Base-by-base conservation (phyloP, 2,888 invertebrate genomes). In the Trissoscelio sp. region DNA sequence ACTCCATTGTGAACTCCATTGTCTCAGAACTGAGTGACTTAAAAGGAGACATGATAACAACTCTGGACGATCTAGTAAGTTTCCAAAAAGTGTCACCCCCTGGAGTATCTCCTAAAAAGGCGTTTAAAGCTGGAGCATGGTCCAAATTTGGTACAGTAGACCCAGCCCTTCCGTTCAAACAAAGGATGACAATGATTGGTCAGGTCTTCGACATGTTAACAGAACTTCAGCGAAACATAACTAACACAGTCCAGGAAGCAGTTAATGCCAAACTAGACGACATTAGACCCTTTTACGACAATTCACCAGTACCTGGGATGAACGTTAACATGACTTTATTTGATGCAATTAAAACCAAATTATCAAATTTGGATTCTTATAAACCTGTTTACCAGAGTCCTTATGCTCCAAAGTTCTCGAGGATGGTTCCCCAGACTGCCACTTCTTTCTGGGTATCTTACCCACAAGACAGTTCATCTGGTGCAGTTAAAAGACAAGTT, bases 151-250 rank as follows among this genome's bases (percentile, higher is more conserved):
- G 88, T n/a, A 58, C 87, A 2, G 58, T 81, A 0, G 89, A 90
- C 66, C 85, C 87, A 7, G 81, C 85, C 2, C 53, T 88, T 18
- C 89, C 90, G 0, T 91, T 89, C 62, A 87, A 90, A 46, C 89
- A 91, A 57, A 86, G 88, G 80, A 89, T 91, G 85, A 31, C 81
- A 7, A 79, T 86, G 2, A 86, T 91, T 2, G 87, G 88, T 67
- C 88, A 90, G 80, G 88, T 90, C 3, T 91, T 91, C 48, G 91
- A 91, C 28, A 89, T 88, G 88, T 79, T 91, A n/a, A 89, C 88
- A 1, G 85, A 84, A 1, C 84, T 91, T 7, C 88, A 91, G 51
- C 88, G 85, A 28, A 91, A 90, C 60, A 86, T 91, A 22, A 88
- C 88, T 2, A 55, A 53, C 0, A 85, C 88, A 1, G 73, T 81